phyloP scores from a whole-genome alignment of 2,113 vertebrate genomes.

The Lanius collurio region DNA sequence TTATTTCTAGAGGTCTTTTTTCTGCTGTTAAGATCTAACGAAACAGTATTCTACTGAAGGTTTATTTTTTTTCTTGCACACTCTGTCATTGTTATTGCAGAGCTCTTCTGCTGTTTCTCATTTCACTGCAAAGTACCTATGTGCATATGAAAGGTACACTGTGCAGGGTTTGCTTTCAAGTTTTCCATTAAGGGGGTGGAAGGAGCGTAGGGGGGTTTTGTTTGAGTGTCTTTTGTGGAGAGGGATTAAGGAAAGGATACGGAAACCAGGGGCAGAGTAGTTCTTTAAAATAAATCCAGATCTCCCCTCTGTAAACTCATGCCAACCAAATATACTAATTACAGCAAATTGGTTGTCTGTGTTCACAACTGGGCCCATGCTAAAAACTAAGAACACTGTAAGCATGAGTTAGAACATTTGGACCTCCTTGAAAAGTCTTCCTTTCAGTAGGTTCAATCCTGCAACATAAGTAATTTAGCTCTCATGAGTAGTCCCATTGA shows the following conservation, averaged over 20 bases:
- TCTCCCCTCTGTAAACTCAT: conserved; percentile 37
- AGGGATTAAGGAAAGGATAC: conserved; percentile 3
- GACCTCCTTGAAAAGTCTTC: conserved; percentile 52
- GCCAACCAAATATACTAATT: conserved; percentile 40
- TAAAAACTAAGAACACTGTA: conserved; percentile 21
- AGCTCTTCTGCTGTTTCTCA: conserved; percentile 56
- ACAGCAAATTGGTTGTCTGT: background rate
- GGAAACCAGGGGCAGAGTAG: background rate
- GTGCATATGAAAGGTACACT: conserved; percentile 23
- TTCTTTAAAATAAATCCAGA: conserved; percentile 42
- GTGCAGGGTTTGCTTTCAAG: conserved; percentile 21
- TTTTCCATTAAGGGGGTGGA: background rate
- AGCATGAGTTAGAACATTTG: conserved; percentile 21
- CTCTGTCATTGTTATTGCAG: conserved; percentile 4
- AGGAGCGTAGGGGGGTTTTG: background rate
- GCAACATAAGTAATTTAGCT: conserved; percentile 31
- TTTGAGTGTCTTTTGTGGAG: conserved; percentile 37
- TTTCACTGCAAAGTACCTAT: conserved; percentile 36
- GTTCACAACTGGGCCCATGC: background rate
- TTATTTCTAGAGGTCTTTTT: conserved; percentile 49
- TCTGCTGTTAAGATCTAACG: conserved; percentile 43
- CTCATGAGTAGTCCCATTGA: conserved; percentile 63
- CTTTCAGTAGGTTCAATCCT: conserved; percentile 34
- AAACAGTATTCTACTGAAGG: conserved; percentile 28
- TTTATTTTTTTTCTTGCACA: background rate